These are phyloP conservation scores for Julus scanicus DNA, from an alignment of 2,888 invertebrate genomes.

Conservation along the genomic window DNA sequence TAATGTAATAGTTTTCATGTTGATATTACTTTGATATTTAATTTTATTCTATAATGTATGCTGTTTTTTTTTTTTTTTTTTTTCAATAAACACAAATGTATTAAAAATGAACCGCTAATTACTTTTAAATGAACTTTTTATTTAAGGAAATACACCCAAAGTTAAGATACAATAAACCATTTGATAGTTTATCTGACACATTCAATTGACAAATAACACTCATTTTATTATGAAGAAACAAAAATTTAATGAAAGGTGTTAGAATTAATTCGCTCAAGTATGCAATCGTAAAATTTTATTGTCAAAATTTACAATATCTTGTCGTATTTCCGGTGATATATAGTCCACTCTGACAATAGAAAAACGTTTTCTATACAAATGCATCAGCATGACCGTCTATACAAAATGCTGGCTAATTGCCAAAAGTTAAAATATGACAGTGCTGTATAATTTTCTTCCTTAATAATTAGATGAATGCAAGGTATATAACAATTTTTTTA, in stretches of 20 bases:
- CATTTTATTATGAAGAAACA: background rate
- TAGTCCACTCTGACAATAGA: constrained; percentile 1
- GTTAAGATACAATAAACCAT: no score
- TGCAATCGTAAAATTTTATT: background rate
- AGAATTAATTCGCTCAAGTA: background rate
- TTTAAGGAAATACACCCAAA: no score
- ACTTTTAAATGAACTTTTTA: no score
- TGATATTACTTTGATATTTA: no score
- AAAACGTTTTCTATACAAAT: background rate
- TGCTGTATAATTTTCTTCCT: constrained; percentile 18
- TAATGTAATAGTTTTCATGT: no score
- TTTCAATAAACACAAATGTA: no score
- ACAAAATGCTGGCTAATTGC: background rate
- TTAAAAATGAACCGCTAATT: no score
- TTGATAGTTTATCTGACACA: background rate
- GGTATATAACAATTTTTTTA: constrained; percentile 24
- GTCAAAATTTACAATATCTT: background rate
- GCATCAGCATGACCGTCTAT: background rate
- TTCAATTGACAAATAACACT: background rate
- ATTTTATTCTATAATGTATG: no score
- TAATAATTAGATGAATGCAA: background rate
- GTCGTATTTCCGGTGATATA: background rate
- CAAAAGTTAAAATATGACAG: background rate
- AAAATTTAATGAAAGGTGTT: background rate
- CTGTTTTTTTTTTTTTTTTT: no score